These are phyloP conservation scores for Cyclopterus lumpus DNA, from an alignment of 2,797 vertebrate species.

Conservation along the genomic window DNA sequence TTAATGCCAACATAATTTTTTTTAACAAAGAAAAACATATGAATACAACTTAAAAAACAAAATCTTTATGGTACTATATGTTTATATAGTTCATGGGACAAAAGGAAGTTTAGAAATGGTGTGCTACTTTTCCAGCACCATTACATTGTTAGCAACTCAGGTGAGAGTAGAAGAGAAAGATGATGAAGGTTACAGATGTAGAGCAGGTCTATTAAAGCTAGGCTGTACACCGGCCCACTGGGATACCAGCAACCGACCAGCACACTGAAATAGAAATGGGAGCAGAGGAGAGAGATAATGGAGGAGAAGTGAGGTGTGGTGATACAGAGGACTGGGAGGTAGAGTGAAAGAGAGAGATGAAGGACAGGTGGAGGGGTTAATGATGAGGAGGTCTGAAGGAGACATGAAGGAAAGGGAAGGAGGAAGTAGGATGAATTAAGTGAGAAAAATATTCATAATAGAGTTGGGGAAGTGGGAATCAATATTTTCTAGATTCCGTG, in stretches of 20 bases:
- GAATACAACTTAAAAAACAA: background rate
- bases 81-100: background rate
- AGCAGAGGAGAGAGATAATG: slow-evolving; percentile 68
- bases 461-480: background rate
- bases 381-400: slow-evolving; percentile 38
- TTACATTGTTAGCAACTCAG: slow-evolving; percentile 44
- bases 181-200: slow-evolving; percentile 82
- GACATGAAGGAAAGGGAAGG: slow-evolving; percentile 6
- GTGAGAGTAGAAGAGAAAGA: slow-evolving; percentile 57
- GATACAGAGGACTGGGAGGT: slow-evolving; percentile 33
- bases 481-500: background rate
- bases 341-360: slow-evolving; percentile 23
- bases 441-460: background rate
- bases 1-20: slow-evolving; percentile 1
- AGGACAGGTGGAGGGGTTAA: slow-evolving; percentile 46
- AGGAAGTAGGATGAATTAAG: background rate
- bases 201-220: slow-evolving; percentile 81
- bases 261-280: slow-evolving; percentile 85
- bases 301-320: slow-evolving; percentile 53
- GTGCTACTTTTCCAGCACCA: slow-evolving; percentile 56
- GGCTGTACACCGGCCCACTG: slow-evolving; percentile 72
- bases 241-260: slow-evolving; percentile 77
- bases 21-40: background rate
- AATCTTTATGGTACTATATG: background rate
- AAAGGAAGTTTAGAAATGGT: slow-evolving; percentile 8